phyloP scores from a whole-genome alignment of 2,797 vertebrate species.

The Clarias fuscus region DNA sequence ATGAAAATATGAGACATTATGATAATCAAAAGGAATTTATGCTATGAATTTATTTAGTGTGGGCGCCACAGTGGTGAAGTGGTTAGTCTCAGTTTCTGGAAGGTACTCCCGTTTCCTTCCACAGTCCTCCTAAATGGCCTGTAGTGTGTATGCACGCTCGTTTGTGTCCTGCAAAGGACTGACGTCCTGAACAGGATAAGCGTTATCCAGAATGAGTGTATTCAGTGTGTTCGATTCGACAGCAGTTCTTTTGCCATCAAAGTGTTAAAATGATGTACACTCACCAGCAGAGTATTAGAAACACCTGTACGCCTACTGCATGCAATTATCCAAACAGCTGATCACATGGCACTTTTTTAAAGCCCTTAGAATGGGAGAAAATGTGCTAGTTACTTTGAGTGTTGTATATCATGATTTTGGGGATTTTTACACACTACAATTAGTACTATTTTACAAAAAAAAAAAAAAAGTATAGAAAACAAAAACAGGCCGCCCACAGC shows the following conservation, averaged over 20 bases:
- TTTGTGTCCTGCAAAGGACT: no score
- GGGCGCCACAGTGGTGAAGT: not conserved
- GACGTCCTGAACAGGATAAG: no score
- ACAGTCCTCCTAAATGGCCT: no score
- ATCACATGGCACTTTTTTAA: not conserved
- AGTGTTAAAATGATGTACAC: not conserved
- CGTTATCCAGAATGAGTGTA: no score
- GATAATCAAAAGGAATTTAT: not conserved
- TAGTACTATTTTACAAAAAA: not conserved
- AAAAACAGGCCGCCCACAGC: not conserved
- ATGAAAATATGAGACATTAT: not conserved
- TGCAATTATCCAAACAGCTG: not conserved
- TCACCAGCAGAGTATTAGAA: not conserved
- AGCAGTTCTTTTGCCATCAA: not conserved
- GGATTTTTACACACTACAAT: not conserved
- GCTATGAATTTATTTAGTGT: not conserved
- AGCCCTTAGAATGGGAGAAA: not conserved
- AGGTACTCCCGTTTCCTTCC: no score
- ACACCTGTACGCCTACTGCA: not conserved
- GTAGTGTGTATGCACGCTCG: no score
- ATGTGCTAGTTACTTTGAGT: not conserved
- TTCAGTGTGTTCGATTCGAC: not conserved
- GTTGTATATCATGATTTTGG: not conserved
- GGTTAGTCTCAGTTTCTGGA: no score
- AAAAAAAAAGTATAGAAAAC: not conserved